Evolutionary conservation across 2,113 vertebrate genomes (phyloP), one percentile per base, ranked within the genome.

Genomic region (Piprites chloris): DNA sequence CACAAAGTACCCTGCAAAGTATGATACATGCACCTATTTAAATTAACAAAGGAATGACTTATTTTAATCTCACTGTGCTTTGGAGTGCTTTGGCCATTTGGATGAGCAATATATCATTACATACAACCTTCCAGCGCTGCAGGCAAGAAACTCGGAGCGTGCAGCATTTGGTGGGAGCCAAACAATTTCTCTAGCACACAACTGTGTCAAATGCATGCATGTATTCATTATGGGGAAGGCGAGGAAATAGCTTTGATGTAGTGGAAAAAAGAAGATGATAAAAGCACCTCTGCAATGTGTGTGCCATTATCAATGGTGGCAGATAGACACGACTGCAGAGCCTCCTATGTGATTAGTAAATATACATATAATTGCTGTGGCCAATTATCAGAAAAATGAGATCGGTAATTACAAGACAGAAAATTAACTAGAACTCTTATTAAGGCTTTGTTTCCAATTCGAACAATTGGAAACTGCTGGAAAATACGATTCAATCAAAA

Each of bases 321-420:
- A 97, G 96, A 97, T 78, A 98, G 98, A 98, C 97, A 97, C 98
- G 97, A 97, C 73, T 92, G 97, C 96, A 69, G 96, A 96, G 98
- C 96, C 98, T 97, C 96, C 98, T 98, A 97, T 97, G 98, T 98
- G 98, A 99, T 99, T 98, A 98, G 99, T 99, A 99, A 99, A 99
- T 99, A 99, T 99, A 99, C 99, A 99, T 99, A 99, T 99, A 98
- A 99, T 99, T 99, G 99, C 98, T 98, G 98, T 97, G 98, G 98
- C 99, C 99, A 99, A 99, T 99, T 99, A 99, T 99, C 99, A 99
- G 98, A 98, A 98, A 99, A 99, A 99, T 99, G 98, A 99, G 99
- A 99, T 99, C 98, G 98, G 99, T 99, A 99, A 99, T 99, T 99
- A 99, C 99, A 99, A 98, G 98, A 99, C 98, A 98, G 98, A 98